Conservation (phyloP, 2,888 invertebrate species). For the Tolmerus cingulatus region DNA sequence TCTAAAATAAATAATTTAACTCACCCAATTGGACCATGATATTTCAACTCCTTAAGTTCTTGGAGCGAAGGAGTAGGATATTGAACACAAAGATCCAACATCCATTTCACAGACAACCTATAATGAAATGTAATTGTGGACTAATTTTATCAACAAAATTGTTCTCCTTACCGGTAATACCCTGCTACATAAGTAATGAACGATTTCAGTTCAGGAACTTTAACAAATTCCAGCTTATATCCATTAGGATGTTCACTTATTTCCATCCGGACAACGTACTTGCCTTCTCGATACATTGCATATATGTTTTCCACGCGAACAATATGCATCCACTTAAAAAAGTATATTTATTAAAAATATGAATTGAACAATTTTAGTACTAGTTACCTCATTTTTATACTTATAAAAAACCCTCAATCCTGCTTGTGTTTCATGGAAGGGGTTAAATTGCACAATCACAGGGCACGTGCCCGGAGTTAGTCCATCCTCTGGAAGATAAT, state of each 20-base stretch:
- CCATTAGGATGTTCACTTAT: constrained; percentile 66
- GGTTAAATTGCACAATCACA: constrained; percentile 71
- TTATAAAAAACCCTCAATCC: constrained; percentile 73
- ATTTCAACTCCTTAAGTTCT: constrained; percentile 75
- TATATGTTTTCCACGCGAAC: constrained; percentile 86
- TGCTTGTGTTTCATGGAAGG: constrained; percentile 71
- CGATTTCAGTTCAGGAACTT: constrained; percentile 68
- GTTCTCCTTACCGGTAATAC: constrained; percentile 73
- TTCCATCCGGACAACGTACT: constrained; percentile 75
- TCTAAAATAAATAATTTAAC: constrained; percentile 50
- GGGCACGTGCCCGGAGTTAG: constrained; percentile 75
- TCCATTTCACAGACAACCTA: constrained; percentile 86
- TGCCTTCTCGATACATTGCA: constrained; percentile 77
- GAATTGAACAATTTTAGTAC: not conserved
- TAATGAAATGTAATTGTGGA: constrained; percentile 37
- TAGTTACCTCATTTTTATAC: constrained; percentile 68
- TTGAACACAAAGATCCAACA: constrained; percentile 86
- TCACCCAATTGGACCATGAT: constrained; percentile 91
- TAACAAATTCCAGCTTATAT: constrained; percentile 58
- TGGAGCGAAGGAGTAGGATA: constrained; percentile 81
- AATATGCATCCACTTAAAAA: constrained; percentile 73
- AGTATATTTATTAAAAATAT: not conserved
- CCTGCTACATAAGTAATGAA: constrained; percentile 85
- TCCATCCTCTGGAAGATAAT: constrained; percentile 67
- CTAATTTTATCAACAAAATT: not conserved